Evolutionary conservation across 2,797 vertebrate genomes (phyloP).

Genomic region (Sebastes miniatus): DNA sequence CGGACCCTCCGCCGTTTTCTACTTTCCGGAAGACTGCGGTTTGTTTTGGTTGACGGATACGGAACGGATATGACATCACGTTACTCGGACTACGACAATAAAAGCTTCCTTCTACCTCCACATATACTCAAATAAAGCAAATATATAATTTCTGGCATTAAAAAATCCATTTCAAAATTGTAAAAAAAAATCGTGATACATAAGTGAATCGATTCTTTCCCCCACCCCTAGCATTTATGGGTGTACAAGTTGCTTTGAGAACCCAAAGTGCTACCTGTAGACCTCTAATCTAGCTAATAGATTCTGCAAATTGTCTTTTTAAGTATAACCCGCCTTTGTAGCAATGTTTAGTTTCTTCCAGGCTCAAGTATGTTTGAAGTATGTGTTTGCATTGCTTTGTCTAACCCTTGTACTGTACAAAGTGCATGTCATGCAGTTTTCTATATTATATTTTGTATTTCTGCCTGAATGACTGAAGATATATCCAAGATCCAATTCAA

Average conservation of each 20-base stretch:
- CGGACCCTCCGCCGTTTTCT: too few relatives aligned
- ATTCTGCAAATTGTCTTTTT: not conserved
- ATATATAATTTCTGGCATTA: too few relatives aligned
- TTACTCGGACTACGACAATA: too few relatives aligned
- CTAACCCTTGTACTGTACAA: not conserved
- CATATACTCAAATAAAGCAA: accelerated
- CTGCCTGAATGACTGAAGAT: not conserved
- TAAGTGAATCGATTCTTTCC: too few relatives aligned
- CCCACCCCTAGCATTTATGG: not conserved
- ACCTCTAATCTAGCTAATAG: not conserved
- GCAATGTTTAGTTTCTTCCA: not conserved
- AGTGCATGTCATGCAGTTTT: not conserved
- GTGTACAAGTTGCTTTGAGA: not conserved
- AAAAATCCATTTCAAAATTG: accelerated
- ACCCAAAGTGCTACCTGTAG: not conserved
- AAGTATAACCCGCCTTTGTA: not conserved
- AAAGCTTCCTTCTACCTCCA: too few relatives aligned
- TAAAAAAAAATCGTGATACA: too few relatives aligned
- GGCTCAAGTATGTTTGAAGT: not conserved
- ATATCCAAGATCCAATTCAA: not conserved
- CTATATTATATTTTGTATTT: not conserved
- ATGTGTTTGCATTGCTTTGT: not conserved
- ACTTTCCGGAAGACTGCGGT: too few relatives aligned
- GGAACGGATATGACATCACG: too few relatives aligned
- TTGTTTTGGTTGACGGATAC: too few relatives aligned